Conservation (phyloP, 1,140 invertebrate species). For the Ostrea denselamellosa region DNA sequence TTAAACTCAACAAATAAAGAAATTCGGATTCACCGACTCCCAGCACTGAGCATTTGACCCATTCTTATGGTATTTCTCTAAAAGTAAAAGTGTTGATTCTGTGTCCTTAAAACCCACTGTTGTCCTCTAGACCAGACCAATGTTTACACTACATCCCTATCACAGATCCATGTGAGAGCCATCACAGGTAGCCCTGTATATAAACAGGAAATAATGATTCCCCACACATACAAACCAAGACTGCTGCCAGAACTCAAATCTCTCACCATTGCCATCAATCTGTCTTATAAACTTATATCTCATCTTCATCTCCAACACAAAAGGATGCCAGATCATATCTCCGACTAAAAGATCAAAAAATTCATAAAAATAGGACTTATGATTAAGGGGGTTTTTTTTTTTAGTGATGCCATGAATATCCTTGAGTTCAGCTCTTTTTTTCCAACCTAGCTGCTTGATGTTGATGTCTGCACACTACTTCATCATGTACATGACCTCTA, state of each 20-base stretch:
- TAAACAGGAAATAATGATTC: slow-evolving; percentile 40
- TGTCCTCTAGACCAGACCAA: neutral
- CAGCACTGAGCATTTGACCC: too few species aligned
- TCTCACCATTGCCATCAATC: slow-evolving; percentile 31
- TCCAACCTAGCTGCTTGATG: neutral
- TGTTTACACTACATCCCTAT: neutral
- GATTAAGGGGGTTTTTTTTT: neutral
- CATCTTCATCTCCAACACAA: slow-evolving; percentile 12
- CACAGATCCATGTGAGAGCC: slow-evolving; percentile 16
- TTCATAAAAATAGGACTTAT: neutral
- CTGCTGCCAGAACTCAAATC: neutral
- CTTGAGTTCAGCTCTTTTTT: neutral
- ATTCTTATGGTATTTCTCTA: too few species aligned
- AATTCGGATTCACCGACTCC: too few species aligned
- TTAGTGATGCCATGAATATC: slow-evolving; percentile 3
- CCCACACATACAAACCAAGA: slow-evolving; percentile 11
- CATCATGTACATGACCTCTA: neutral
- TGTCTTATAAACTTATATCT: slow-evolving; percentile 28
- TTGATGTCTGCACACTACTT: neutral
- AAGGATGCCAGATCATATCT: neutral
- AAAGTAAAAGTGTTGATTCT: neutral
- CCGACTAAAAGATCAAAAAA: slow-evolving; percentile 33
- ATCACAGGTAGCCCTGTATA: neutral
- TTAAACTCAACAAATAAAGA: too few species aligned
- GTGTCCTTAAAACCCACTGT: neutral